These are phyloP conservation scores for Drosophila nannoptera DNA, from an alignment of 1,140 invertebrate genomes.

Conservation along the genomic window DNA sequence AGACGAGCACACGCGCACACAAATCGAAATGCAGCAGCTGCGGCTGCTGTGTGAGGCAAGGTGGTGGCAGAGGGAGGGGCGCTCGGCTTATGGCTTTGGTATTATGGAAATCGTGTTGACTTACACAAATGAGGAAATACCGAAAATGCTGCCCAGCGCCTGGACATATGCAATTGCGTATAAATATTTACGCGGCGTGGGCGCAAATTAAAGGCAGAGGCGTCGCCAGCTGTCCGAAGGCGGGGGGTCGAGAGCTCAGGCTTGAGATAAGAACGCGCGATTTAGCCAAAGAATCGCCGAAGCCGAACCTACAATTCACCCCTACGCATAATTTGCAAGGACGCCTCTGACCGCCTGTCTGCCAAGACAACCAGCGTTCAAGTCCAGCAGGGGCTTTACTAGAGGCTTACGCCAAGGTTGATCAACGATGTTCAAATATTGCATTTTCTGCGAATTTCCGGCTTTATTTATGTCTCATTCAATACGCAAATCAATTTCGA, in stretches of 20 bases:
- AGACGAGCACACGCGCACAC: slow-evolving; percentile 8
- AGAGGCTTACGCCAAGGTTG: neutral
- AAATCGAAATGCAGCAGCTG: slow-evolving; percentile 30
- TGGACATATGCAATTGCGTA: slow-evolving; percentile 67
- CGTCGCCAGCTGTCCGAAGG: neutral
- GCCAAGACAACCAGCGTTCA: neutral
- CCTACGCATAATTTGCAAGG: neutral
- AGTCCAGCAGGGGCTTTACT: neutral
- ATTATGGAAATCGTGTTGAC: slow-evolving; percentile 75
- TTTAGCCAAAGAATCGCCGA: no score
- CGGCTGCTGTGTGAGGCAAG: neutral
- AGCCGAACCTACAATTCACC: neutral
- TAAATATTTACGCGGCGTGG: slow-evolving; percentile 72
- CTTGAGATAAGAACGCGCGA: neutral
- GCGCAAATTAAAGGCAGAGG: slow-evolving; percentile 57
- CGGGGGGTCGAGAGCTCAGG: neutral
- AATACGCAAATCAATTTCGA: slow-evolving; percentile 19
- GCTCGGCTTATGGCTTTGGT: slow-evolving; percentile 24
- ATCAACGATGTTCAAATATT: slow-evolving; percentile 47
- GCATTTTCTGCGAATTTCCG: slow-evolving; percentile 22
- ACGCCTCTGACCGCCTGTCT: neutral
- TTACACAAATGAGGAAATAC: slow-evolving; percentile 74
- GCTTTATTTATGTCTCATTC: slow-evolving; percentile 42
- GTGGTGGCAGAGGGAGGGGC: neutral
- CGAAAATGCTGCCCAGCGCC: slow-evolving; percentile 43